Evolutionary conservation across 2,797 vertebrate species (phyloP).

Genomic region (Trachops cirrhosus): DNA sequence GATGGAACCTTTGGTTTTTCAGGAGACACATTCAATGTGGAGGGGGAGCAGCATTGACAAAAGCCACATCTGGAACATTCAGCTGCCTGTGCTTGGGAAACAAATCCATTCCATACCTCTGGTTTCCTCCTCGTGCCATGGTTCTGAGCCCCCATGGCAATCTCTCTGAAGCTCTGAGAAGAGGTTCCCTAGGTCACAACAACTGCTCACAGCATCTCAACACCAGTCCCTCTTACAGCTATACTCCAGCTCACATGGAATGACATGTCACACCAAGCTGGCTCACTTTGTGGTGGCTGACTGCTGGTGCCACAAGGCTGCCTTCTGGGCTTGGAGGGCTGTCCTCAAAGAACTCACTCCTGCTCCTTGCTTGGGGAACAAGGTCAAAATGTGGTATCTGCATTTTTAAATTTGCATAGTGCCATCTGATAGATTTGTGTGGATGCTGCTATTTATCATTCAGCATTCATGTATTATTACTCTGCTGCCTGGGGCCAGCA

Average conservation of each 20-base stretch:
- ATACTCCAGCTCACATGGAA: neutral
- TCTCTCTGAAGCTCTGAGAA: neutral
- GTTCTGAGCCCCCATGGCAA: neutral
- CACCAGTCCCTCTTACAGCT: neutral
- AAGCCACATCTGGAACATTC: neutral
- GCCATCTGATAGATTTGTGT: constrained; percentile 62
- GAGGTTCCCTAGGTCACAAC: neutral
- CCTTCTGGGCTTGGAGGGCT: neutral
- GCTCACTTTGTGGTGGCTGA: neutral
- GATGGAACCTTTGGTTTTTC: neutral
- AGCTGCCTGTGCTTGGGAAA: neutral
- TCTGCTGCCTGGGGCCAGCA: constrained; percentile 68
- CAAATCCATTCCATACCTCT: neutral
- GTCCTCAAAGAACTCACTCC: neutral
- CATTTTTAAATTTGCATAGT: constrained; percentile 36
- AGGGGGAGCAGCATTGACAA: neutral
- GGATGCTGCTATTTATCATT: constrained; percentile 69
- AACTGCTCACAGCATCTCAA: neutral
- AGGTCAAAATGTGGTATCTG: constrained; percentile 32
- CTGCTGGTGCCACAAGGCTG: neutral
- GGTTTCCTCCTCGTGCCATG: neutral
- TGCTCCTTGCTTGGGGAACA: neutral
- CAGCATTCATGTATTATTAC: constrained; percentile 72
- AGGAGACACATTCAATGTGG: neutral
- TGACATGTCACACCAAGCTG: fast-evolving